Evolutionary conservation across 2,888 invertebrate species (phyloP).

Genomic region (Liopterus haemorrhoidalis): DNA sequence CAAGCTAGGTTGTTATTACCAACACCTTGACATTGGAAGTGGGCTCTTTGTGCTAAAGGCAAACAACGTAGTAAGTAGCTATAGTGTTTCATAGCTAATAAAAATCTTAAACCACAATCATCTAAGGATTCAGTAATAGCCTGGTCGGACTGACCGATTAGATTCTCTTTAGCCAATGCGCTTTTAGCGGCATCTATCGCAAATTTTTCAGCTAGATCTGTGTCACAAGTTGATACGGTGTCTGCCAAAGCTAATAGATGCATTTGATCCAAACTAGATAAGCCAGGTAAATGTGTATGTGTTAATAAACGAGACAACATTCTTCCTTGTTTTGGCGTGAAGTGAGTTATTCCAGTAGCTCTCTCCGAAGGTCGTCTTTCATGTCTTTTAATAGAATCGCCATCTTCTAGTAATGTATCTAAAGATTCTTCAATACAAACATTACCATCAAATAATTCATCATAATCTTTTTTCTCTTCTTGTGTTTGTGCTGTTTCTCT

Average conservation of each 20-base stretch:
- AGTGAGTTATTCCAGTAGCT: constrained; percentile 61
- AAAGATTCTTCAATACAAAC: constrained; percentile 73
- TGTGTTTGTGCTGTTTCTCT: constrained; percentile 62
- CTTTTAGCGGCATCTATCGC: constrained; percentile 63
- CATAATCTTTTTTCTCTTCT: constrained; percentile 65
- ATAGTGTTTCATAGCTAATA: constrained; percentile 96
- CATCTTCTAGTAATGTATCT: constrained; percentile 72
- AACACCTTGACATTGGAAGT: constrained; percentile 79
- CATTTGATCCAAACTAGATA: constrained; percentile 98
- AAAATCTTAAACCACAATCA: constrained; percentile 93
- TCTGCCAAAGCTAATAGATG: constrained; percentile 97
- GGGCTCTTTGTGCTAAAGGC: constrained; percentile 80
- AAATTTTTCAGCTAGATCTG: constrained; percentile 78
- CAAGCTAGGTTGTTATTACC: constrained; percentile 91
- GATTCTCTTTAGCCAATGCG: constrained; percentile 60
- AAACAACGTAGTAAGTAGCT: constrained; percentile 85
- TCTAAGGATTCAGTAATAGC: constrained; percentile 76
- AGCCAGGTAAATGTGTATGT: constrained; percentile 88
- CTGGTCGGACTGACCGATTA: constrained; percentile 52
- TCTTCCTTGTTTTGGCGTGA: constrained; percentile 78
- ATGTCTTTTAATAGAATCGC: constrained; percentile 45
- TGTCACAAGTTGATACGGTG: constrained; percentile 90
- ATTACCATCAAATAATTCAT: constrained; percentile 81
- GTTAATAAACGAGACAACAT: constrained; percentile 84
- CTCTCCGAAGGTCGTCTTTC: constrained; percentile 47